These are phyloP conservation scores for Scaptomyza flava DNA, from an alignment of 2,888 invertebrate genomes.

Conservation along the genomic window DNA sequence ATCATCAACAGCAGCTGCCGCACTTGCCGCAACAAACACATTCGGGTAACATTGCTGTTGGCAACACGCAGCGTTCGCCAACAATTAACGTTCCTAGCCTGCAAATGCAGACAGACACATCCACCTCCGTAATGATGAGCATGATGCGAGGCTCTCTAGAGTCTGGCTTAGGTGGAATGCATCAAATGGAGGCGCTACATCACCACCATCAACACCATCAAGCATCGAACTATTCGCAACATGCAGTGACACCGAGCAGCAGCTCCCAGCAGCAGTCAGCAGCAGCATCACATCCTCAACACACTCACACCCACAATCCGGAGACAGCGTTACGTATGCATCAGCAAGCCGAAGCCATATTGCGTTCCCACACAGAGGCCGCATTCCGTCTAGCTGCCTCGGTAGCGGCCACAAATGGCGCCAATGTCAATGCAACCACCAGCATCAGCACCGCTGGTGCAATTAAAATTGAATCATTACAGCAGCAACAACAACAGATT, in stretches of 20 bases:
- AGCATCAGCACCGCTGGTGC: neutral
- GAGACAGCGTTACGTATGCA: slow-evolving; percentile 87
- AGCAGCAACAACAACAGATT: slow-evolving; percentile 9
- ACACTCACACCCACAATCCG: slow-evolving; percentile 61
- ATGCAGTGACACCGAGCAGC: neutral
- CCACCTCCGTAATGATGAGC: slow-evolving; percentile 85
- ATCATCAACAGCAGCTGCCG: slow-evolving; percentile 48
- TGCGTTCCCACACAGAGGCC: slow-evolving; percentile 94
- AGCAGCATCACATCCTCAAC: slow-evolving; percentile 28
- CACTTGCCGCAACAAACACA: slow-evolving; percentile 33
- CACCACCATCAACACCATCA: slow-evolving; percentile 54
- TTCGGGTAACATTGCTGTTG: slow-evolving; percentile 33
- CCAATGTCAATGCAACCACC: slow-evolving; percentile 9
- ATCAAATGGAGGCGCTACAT: slow-evolving; percentile 63
- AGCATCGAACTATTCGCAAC: slow-evolving; percentile 51
- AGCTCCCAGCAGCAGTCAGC: neutral
- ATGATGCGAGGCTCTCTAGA: slow-evolving; percentile 85
- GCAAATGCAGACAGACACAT: slow-evolving; percentile 70
- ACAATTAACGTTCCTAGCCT: slow-evolving; percentile 60
- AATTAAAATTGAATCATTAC: slow-evolving; percentile 21
- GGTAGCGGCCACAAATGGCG: slow-evolving; percentile 40
- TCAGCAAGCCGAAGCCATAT: slow-evolving; percentile 87
- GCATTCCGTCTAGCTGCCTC: slow-evolving; percentile 89
- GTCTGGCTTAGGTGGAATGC: slow-evolving; percentile 58
- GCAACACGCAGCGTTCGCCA: slow-evolving; percentile 74